Base-by-base conservation (phyloP, 2,113 vertebrate genomes). In the Buteo buteo region DNA sequence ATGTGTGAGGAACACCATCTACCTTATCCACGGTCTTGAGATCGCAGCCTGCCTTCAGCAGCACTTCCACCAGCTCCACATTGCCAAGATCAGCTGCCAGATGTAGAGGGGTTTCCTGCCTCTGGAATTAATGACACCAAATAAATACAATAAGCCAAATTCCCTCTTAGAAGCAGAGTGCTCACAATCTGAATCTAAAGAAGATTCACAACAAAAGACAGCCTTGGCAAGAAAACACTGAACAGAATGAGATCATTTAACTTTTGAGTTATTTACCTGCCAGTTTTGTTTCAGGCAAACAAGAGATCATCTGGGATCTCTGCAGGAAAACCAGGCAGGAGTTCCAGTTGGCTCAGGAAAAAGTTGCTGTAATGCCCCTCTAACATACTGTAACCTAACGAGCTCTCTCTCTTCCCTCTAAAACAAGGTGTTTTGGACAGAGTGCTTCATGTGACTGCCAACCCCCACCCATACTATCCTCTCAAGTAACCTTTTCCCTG, bases 1-100 rank as follows among this genome's bases (percentile, higher is more conserved):
- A 47, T 2, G 10, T 31, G 7, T 45, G 32, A 81, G 59, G 49
- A 93, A 64, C 14, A 26, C 24, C 77, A 11, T n/a, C 87, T 97
- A 99, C 99, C 98, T 98, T 98, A 76, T 99, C 98, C 32, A 45
- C 13, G 3, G 98, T 73, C 58, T 97, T 98, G 70, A 99, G 96
- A 95, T 99, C 96, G 24, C 98, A 97, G n/a, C 97, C 98, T 13
- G 98, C 95, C 98, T 98, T 99, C 80, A 99, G 97, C 76, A 99
- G 98, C 74, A 98, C 97, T 84, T 99, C 99, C 81, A 98, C 98
- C 24, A 99, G 82, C 18, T 99, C 99, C 88, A 98, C 97, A 42
- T 98, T 98, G 70, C 98, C 99, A 95, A 98, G 82, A 88, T 99
- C 99, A 88, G 99, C 98, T 70, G 99, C 98, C 69, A 99, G 67